These are phyloP conservation scores for Takifugu bimaculatus DNA, from an alignment of 2,113 vertebrate genomes.

Conservation along the genomic window DNA sequence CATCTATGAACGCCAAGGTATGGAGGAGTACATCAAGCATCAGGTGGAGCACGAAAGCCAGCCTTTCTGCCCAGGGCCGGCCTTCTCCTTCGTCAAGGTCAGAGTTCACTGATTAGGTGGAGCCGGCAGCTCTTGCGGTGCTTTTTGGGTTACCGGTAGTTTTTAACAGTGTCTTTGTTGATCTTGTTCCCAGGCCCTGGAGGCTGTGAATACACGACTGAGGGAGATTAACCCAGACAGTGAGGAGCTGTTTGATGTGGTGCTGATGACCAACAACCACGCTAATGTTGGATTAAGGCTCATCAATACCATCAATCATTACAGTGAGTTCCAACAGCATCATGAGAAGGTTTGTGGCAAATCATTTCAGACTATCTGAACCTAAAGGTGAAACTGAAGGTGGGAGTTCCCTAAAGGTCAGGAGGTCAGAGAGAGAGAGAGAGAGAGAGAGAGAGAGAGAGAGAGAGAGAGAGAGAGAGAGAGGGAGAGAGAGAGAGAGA, in stretches of 20 bases:
- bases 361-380: too few species aligned
- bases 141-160: not conserved
- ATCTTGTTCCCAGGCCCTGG: conserved; percentile 70
- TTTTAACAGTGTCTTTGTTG: conserved; percentile 5
- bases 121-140: not conserved
- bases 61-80: conserved; percentile 86
- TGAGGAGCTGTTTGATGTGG: conserved; percentile 92
- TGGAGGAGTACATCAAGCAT: conserved; percentile 90
- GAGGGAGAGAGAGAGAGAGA: too few species aligned
- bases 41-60: conserved; percentile 89
- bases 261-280: conserved; percentile 95
- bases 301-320: conserved; percentile 96
- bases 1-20: conserved; percentile 83
- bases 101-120: conserved; percentile 4
- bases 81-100: conserved; percentile 95
- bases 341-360: too few species aligned
- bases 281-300: conserved; percentile 89
- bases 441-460: too few species aligned
- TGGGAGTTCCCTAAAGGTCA: too few species aligned
- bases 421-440: too few species aligned
- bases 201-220: conserved; percentile 85
- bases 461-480: too few species aligned
- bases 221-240: conserved; percentile 88
- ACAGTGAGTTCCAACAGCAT: conserved; percentile 73
- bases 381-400: too few species aligned